Percentiles rank a stretch among this genome's conserved stretches.
Evolutionary conservation across 2,797 vertebrate species (phyloP).

Genomic region (Epinephelus coioides): DNA sequence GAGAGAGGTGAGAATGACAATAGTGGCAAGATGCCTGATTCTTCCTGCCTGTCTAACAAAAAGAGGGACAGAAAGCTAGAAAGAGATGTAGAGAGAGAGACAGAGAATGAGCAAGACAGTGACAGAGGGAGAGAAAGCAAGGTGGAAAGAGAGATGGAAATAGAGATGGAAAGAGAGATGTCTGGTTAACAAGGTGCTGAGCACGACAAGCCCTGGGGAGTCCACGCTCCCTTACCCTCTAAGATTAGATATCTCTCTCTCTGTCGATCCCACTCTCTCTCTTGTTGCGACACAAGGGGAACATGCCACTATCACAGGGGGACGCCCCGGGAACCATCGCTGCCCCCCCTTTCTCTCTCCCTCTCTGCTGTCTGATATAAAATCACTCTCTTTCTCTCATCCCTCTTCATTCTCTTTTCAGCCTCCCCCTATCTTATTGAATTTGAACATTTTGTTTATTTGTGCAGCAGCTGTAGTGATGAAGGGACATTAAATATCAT

Average conservation of each 20-base stretch:
- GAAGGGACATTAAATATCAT: neutral
- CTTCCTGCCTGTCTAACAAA: slow-evolving; percentile 19
- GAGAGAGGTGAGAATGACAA: slow-evolving; percentile 13
- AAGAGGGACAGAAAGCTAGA: slow-evolving; percentile 26
- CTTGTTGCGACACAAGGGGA: slow-evolving; percentile 77
- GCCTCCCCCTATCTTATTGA: neutral
- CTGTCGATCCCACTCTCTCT: slow-evolving; percentile 82
- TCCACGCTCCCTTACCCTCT: slow-evolving; percentile 82
- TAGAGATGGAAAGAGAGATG: slow-evolving; percentile 79
- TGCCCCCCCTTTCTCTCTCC: slow-evolving; percentile 49
- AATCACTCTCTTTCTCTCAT: slow-evolving; percentile 51
- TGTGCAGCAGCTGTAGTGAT: neutral
- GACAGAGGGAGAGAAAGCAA: slow-evolving; percentile 49
- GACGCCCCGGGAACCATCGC: slow-evolving; percentile 57
- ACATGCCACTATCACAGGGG: slow-evolving; percentile 76
- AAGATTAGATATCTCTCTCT: slow-evolving; percentile 90
- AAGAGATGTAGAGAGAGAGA: slow-evolving; percentile 9
- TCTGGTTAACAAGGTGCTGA: slow-evolving; percentile 91
- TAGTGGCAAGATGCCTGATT: slow-evolving; percentile 11
- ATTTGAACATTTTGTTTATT: neutral
- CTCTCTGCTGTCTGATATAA: slow-evolving; percentile 63
- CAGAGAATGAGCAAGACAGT: slow-evolving; percentile 11
- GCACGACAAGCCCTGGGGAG: slow-evolving; percentile 87
- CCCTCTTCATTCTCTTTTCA: slow-evolving; percentile 46
- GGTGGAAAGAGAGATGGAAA: slow-evolving; percentile 71